Evolutionary conservation across 2,888 invertebrate genomes (phyloP).

Genomic region (Lysandra coridon): DNA sequence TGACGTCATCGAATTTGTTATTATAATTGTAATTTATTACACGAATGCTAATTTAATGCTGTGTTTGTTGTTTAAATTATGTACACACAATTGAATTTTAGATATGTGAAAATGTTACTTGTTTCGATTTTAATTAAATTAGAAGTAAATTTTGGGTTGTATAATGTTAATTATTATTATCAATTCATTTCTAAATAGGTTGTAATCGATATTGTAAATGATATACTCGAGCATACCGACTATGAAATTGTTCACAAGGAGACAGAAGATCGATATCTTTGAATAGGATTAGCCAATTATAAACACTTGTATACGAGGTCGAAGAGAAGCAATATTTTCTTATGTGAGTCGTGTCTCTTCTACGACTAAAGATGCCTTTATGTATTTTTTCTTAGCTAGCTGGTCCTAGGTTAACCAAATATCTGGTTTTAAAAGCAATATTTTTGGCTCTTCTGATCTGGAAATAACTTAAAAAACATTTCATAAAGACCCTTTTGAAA

Average conservation of each 20-base stretch:
- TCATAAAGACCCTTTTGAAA: neutral
- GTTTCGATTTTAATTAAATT: neutral
- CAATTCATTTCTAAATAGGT: neutral
- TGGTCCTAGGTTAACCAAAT: neutral
- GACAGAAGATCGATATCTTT: slow-evolving; percentile 6
- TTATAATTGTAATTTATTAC: slow-evolving; percentile 2
- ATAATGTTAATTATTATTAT: too few relatives aligned
- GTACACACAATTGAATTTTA: neutral
- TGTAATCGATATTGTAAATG: neutral
- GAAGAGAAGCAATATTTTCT: neutral
- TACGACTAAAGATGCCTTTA: neutral
- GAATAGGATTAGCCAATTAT: neutral
- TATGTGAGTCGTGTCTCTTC: neutral
- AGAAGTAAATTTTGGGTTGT: neutral
- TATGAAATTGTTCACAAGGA: neutral
- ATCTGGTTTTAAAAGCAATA: neutral
- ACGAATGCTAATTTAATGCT: neutral
- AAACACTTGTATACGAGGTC: slow-evolving; percentile 1
- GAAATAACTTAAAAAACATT: too few relatives aligned
- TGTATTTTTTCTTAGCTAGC: neutral
- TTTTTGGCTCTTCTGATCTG: neutral
- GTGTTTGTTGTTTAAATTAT: neutral
- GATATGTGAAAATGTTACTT: neutral
- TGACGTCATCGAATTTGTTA: neutral
- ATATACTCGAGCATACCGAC: neutral